Base-by-base conservation (phyloP, 2,113 vertebrate genomes). In the Falco punctatus region DNA sequence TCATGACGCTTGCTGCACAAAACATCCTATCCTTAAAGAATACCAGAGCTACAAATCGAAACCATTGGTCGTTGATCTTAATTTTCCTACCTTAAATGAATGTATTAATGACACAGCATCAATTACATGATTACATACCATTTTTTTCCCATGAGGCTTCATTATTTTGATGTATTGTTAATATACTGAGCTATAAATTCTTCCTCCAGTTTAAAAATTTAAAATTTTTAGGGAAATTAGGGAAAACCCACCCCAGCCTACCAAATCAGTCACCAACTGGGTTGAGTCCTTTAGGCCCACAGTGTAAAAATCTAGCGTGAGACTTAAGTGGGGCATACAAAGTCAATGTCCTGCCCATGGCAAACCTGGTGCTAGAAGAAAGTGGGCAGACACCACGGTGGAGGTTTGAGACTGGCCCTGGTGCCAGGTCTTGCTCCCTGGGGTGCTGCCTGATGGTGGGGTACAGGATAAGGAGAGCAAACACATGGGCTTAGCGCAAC, bases 401-500 rank as follows among this genome's bases (percentile, higher is more conserved):
- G 17, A 72, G 19, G 17, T 16, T 9, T 55, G 23, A 67, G 48
- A 27, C 35, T 32, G 15, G 20, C 33, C 17, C 28, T 58, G 44
- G 35, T 71, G 62, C 26, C 57, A 48, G 35, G 42, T 35, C 35
- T 51, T 70, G 51, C 15, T 84, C 55, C 51, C n/a, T 15, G 6
- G 30, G 21, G 26, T 52, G n/a, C 54, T 46, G 15, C 11, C 38
- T 38, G 48, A 42, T 21, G 10, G 22, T 14, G 58, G 44, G 15
- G 27, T 70, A 44, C 9, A 14, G 28, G 33, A 58, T n/a, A 67
- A 62, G 40, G 33, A 70, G n/a, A 51, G 33, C 15, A 51, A 52
- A 26, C 59, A 12, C 13, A 23, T 5, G 33, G 30, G 24, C 44
- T 48, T 26, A 35, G 22, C 0, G 1, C 1, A 2, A 48, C 30